Evolutionary conservation across 2,888 invertebrate species (phyloP), one percentile per base, ranked within the genome.

Genomic region (Erebia aethiops): DNA sequence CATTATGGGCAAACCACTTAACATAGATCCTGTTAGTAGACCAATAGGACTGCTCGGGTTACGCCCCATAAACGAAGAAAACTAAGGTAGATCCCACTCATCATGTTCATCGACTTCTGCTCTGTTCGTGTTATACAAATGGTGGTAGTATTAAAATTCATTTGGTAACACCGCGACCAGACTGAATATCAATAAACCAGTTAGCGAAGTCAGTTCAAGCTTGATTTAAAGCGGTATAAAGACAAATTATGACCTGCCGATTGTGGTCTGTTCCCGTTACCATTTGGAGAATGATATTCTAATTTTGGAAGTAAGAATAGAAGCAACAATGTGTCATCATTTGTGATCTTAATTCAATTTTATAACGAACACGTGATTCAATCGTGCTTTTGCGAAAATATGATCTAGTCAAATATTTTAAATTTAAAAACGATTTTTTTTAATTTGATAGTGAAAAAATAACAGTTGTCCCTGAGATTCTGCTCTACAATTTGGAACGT

Each of bases 151-250:
- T 88, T 84, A 84, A 85, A 81, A 87, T 88, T 89, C 83, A 85
- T 85, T 85, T 81, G 79, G 76, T 76, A 77, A 71, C 78, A 78
- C 77, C 75, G 71, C 76, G 79, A 79, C 80, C 80, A 80, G 79
- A 74, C 81, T 81, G 86, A 87, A 87, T 89, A 80, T 81, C 84
- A 87, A 87, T 88, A 87, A 84, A 85, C 83, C 79, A 83, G 84
- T 82, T 81, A 60, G 51, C 67, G 57, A 43, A 57, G 69, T 65
- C 76, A 77, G 77, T 79, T 83, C 83, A 80, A 85, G 77, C 79
- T 82, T 84, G 81, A 85, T 85, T 85, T 83, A 84, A 78, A 80
- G 80, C 78, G 78, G 77, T 79, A 77, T 77, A 79, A 78, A 78
- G 76, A 82, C 81, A 80, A 83, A 85, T 83, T 83, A 85, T 84